phyloP scores from a whole-genome alignment of 2,797 vertebrate species.

The Pipistrellus nathusii region DNA sequence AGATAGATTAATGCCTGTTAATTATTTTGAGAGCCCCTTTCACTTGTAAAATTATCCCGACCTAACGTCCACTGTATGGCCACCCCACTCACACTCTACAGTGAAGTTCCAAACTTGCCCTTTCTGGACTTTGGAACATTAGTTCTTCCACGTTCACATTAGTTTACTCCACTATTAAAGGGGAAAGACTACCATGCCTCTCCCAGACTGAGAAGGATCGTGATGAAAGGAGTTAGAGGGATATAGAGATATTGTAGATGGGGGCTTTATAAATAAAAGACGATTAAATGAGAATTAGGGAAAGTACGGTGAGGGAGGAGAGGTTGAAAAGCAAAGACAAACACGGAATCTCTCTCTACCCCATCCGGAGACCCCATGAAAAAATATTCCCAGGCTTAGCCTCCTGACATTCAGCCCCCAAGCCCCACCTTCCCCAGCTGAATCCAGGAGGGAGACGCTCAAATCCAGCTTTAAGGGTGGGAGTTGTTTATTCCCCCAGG shows the following conservation, averaged over 20 bases:
- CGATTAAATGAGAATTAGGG: neutral
- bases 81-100: neutral
- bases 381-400: neutral
- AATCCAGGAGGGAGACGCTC: neutral
- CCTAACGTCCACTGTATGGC: neutral
- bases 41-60: neutral
- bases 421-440: neutral
- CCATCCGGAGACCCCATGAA: neutral
- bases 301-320: neutral
- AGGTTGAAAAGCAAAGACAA: neutral
- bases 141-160: neutral
- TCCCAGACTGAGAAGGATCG: neutral
- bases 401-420: neutral
- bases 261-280: neutral
- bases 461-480: conserved; percentile 59
- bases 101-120: neutral
- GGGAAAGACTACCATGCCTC: neutral
- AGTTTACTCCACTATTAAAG: neutral
- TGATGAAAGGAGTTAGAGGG: neutral
- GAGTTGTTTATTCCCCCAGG: conserved; percentile 45
- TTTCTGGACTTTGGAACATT: neutral
- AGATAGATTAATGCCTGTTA: neutral
- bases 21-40: neutral
- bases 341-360: neutral
- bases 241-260: neutral